A percentile compares a stretch with the other conserved stretches of the same genome.
Conservation (phyloP, 2,888 invertebrate genomes). For the Platycheirus rosarum region DNA sequence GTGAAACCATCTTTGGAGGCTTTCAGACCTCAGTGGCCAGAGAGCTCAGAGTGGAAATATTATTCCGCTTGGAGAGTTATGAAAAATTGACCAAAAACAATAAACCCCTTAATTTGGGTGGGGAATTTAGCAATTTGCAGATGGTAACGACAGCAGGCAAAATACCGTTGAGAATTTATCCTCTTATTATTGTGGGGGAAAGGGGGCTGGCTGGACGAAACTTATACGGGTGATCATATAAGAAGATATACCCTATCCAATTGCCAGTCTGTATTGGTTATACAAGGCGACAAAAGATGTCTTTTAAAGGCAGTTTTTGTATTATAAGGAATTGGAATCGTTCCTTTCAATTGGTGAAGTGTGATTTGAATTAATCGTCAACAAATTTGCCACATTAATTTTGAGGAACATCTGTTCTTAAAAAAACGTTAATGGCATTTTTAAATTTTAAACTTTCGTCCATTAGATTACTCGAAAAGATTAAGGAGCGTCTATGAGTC, state of each 20-base stretch:
- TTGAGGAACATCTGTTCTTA: neutral
- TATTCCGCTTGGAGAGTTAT: slow-evolving; percentile 73
- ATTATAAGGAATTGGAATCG: slow-evolving; percentile 17
- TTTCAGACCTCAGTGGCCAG: slow-evolving; percentile 5
- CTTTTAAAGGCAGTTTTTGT: slow-evolving; percentile 42
- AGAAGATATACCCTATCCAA: slow-evolving; percentile 12
- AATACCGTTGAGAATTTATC: slow-evolving; percentile 38
- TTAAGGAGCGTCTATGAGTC: no score
- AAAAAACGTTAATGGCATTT: neutral
- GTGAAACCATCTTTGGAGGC: slow-evolving; percentile 47
- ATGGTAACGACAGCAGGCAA: slow-evolving; percentile 44
- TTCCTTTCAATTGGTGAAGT: slow-evolving; percentile 29
- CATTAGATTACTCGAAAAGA: no score
- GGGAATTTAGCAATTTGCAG: slow-evolving; percentile 69
- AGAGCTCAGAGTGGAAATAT: slow-evolving; percentile 65
- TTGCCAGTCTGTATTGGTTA: slow-evolving; percentile 11
- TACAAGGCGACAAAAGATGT: slow-evolving; percentile 53
- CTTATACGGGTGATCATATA: slow-evolving; percentile 32
- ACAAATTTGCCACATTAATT: neutral
- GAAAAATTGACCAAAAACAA: slow-evolving; percentile 74
- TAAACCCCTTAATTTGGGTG: slow-evolving; percentile 71
- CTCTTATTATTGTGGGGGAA: slow-evolving; percentile 63
- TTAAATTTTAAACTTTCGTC: neutral
- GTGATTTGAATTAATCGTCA: slow-evolving; percentile 10
- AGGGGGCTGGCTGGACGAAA: no score